Evolutionary conservation across 2,113 vertebrate species (phyloP).

Genomic region (Phylloscopus trochiloides): DNA sequence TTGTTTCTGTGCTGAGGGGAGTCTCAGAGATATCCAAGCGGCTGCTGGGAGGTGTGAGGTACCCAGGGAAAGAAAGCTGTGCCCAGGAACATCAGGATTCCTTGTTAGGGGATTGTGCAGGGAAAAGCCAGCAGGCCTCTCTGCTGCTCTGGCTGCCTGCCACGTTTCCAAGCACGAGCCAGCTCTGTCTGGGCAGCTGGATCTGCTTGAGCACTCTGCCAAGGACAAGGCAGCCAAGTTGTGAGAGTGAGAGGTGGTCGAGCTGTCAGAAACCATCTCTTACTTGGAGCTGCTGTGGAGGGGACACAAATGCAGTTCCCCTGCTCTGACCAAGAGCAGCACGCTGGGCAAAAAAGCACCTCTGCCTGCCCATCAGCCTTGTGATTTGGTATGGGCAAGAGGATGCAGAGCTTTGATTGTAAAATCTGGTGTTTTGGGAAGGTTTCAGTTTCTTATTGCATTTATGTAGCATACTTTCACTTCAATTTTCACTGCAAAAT

Average conservation of each 20-base stretch:
- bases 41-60: neutral
- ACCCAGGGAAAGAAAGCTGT: neutral
- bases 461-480: neutral
- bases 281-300: neutral
- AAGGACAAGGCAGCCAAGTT: constrained; percentile 34
- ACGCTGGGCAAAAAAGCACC: neutral
- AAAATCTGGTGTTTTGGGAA: neutral
- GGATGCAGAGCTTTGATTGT: neutral
- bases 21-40: neutral
- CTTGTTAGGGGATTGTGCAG: constrained; percentile 7
- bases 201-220: constrained; percentile 30
- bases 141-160: constrained; percentile 41
- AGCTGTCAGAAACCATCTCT: constrained; percentile 2
- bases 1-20: neutral
- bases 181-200: constrained; percentile 51
- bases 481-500: neutral
- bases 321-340: neutral
- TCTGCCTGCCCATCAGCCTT: neutral
- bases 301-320: neutral
- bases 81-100: constrained; percentile 46
- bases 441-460: neutral
- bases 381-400: neutral
- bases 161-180: neutral
- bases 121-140: constrained; percentile 26
- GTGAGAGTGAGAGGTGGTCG: constrained; percentile 15